Evolutionary conservation across 2,888 invertebrate genomes (phyloP), one percentile per base, ranked within the genome.

Genomic region (Gastrophysa polygoni): DNA sequence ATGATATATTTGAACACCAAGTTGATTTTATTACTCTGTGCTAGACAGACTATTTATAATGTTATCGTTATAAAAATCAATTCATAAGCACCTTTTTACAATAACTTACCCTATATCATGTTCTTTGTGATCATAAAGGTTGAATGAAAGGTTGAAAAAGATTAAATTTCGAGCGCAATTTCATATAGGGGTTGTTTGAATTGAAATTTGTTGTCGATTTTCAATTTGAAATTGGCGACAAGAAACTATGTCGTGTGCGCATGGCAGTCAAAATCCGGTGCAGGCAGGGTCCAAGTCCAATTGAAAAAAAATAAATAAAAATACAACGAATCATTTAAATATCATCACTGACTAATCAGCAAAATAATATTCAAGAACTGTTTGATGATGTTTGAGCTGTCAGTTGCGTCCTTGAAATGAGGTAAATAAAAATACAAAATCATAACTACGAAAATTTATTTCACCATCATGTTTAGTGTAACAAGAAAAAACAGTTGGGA

Each of bases 401-500:
- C 63, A 65, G 24, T 47, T 32, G n/a, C 56, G 69, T 64, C 72
- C 71, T 71, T 71, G 69, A 71, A 68, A 60, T 52, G 57, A 72
- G 72, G 72, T 73, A 73, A 73, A 74, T 74, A 74, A 74, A 73
- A 74, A 71, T 63, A 71, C 69, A 71, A 72, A 73, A 65, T 38
- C n/a, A 38, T 14, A 38, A 18, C 21, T 21, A 34, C 18, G 52
- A 21, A 18, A 38, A 32, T 16, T 52, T 52, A 52, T 52, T 52
- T 20, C n/a, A 38, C 38, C 16, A 16, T 28, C 24, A 49, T 29
- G 17, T 24, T 17, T 47, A 17, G 24, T 49, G 59, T 61, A 60
- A 34, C 49, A 51, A n/a, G 49, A 21, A 46, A 64, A 65, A 63
- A 50, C 14, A 21, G 17, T 17, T 44, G 44, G 24, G 21, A 56